Base-by-base conservation (phyloP, 2,888 invertebrate genomes). In the Ornithoptera priamus region DNA sequence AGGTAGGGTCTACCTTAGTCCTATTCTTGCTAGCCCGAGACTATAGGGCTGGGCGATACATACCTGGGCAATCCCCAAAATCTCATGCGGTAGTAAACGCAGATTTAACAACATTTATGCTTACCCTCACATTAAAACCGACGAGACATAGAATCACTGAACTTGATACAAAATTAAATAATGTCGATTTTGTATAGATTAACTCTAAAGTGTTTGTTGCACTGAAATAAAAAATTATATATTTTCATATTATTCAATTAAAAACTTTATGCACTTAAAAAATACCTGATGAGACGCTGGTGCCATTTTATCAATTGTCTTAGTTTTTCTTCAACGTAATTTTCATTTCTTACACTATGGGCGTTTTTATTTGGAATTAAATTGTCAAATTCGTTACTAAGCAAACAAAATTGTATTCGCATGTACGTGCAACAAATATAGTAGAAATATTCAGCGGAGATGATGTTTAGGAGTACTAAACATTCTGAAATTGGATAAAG, bases 61-160 rank as follows among this genome's bases (percentile, higher is more conserved):
- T 39, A 10, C 39, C 39, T 39, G 8, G 39, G 39, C 7, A 0
- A 39, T 39, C 39, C 10, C 39, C 7, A 39, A 39, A 39, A 39
- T 1, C 39, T 10, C 10, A 39, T 39, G 39, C 1, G 10, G 39
- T 8, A 8, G 53, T 17, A 18, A 53, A 17, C 10, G 15, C 53
- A 53, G 10, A 53, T 18, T 7, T 18, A 6, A 53, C 15, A n/a
- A 17, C 6, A n/a, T 17, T 6, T 15, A 6, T 53, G 73, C 70
- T 73, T 77, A 86, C 86, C 80, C 81, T 82, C 39, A 82, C 81
- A 70, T 85, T 86, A 69, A 87, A 87, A 67, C 84, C 84, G 57
- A 83, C 83, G 17, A 87, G 80, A 72, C 86, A 87, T 64, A 86
- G 85, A 22, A 86, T 77, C 62, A 85, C 66, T 0, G 86, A 86